Base-by-base conservation (phyloP, 1,140 invertebrate species). In the Trinorchestia longiramus region DNA sequence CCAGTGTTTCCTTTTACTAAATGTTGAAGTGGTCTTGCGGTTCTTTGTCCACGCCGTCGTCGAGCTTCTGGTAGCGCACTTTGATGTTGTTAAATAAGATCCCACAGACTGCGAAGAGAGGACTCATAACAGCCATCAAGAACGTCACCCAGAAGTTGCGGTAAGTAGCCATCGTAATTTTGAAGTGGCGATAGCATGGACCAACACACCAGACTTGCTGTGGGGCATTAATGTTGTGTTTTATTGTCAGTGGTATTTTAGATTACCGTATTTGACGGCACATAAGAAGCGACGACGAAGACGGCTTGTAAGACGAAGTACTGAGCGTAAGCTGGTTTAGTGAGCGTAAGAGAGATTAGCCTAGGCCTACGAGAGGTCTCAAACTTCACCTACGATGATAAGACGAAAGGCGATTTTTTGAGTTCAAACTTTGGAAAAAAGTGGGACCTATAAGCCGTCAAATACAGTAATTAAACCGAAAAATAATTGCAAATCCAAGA, bases 181-280 rank as follows among this genome's bases (percentile, higher is more conserved):
- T 98, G 97, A 98, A 97, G 91, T 98, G 97, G 77, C 98, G 97
- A 40, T 98, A 97, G 95, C 98, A 98, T 0, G 98, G 98, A 0
- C 97, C 98, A 19, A 98, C 97, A 96, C 98, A 98, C 98, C 98
- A 98, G 95, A 98, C 98, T 97, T 98, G 98, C 98, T 98, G 97
- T 53, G 98, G 98, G 96, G 96, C 41, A 90, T 43, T 15, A 90
- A 90, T 17, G 43, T 77, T 36, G 28, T 11, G 28, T 19, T 77
- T 77, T 77, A 77, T 77, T 28, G 15, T 23, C 47, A 53, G 6
- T 8, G 47, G 47, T 53, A 53, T 8, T 6, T 53, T 19, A 53
- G 47, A 8, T 53, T 19, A 53, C 47, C 19, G 47, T 8, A 53
- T 6, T 53, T n/a, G n/a, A n/a, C n/a, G n/a, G n/a, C n/a, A n/a